A percentile compares a stretch with the other conserved stretches of the same genome.
These are phyloP conservation scores for Empis livida DNA, from an alignment of 2,888 invertebrate genomes.

Conservation along the genomic window DNA sequence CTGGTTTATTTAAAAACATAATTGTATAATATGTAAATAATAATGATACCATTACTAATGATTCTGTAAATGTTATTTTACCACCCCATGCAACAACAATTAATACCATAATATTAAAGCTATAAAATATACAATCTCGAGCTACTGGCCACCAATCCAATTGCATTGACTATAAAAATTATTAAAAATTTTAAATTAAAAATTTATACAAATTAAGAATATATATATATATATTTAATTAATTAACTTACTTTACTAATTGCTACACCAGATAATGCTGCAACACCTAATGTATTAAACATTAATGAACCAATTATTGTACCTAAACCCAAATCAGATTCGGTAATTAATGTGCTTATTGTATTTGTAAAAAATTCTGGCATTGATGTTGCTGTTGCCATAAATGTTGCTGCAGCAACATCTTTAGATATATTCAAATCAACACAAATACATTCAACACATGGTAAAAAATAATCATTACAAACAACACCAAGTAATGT, in stretches of 20 bases:
- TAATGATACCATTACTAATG: constrained; percentile 54
- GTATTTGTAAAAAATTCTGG: constrained; percentile 90
- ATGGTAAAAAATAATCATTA: constrained; percentile 83
- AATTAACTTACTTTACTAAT: constrained; percentile 46
- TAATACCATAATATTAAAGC: constrained; percentile 54
- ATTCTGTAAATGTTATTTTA: constrained; percentile 66
- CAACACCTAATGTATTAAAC: constrained; percentile 77
- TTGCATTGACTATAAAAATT: constrained; percentile 49
- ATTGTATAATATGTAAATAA: constrained; percentile 61
- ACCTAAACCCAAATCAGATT: constrained; percentile 75
- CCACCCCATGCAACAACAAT: constrained; percentile 68
- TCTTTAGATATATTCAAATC: constrained; percentile 67
- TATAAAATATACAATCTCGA: constrained; percentile 66
- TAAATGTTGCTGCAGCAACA: constrained; percentile 93
- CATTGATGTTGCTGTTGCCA: constrained; percentile 89
- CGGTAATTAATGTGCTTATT: constrained; percentile 72
- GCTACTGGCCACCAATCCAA: constrained; percentile 72
- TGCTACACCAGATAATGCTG: constrained; percentile 65
- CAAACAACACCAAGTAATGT: constrained; percentile 76
- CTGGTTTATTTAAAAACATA: constrained; percentile 53
- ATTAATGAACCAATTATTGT: constrained; percentile 79
- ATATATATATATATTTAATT: too few species aligned
- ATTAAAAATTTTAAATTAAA: not conserved
- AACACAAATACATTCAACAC: constrained; percentile 76
- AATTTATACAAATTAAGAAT: too few species aligned